Evolutionary conservation across 2,888 invertebrate genomes (phyloP).

Genomic region (Coleophora flavipennella): DNA sequence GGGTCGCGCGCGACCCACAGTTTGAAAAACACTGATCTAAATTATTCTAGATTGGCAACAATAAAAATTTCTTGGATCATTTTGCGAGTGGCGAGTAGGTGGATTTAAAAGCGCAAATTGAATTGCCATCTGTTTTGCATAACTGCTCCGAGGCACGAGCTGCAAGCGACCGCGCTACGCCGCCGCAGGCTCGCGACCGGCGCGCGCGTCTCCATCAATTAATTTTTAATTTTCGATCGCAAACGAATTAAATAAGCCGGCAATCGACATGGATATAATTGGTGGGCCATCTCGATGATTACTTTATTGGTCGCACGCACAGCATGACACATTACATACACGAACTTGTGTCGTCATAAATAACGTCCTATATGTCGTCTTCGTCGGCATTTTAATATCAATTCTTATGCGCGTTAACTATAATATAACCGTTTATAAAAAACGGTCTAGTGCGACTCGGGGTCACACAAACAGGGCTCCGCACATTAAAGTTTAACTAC

Average conservation of each 20-base stretch:
- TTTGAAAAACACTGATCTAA: no score
- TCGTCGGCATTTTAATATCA: no score
- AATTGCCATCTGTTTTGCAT: slow-evolving; percentile 62
- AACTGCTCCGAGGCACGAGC: slow-evolving; percentile 37
- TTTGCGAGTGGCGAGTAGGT: slow-evolving; percentile 3
- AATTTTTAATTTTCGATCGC: slow-evolving; percentile 62
- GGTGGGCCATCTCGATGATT: slow-evolving; percentile 54
- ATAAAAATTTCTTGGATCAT: no score
- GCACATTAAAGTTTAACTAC: no score
- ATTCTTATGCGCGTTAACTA: no score
- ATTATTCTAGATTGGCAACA: no score
- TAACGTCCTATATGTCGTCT: no score
- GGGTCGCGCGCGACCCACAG: no score
- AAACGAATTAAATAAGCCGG: slow-evolving; percentile 33
- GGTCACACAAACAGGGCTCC: no score
- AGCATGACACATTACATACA: slow-evolving; percentile 10
- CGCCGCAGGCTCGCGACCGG: slow-evolving; percentile 21
- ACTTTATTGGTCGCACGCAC: slow-evolving; percentile 62
- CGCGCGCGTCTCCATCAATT: slow-evolving; percentile 47
- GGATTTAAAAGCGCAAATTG: slow-evolving; percentile 50
- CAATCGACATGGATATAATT: slow-evolving; percentile 50
- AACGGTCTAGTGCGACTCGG: no score
- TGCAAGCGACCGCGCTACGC: slow-evolving; percentile 14
- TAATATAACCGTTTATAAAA: no score
- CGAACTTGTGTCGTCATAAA: not conserved